Evolutionary conservation across 2,888 invertebrate species (phyloP).

Genomic region (Mimas tiliae): DNA sequence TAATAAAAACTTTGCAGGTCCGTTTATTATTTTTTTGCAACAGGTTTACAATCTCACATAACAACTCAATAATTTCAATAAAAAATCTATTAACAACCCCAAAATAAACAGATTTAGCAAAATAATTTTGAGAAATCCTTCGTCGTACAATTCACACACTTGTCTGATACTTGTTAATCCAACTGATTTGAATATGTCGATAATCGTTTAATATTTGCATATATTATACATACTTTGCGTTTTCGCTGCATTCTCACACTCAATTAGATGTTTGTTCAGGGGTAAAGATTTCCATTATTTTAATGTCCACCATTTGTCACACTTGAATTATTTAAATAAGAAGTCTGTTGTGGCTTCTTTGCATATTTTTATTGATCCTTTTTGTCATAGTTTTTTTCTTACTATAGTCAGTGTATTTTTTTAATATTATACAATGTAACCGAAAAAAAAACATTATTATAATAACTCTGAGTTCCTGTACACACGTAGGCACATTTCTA

Average conservation of each 20-base stretch:
- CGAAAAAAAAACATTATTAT: too few relatives aligned
- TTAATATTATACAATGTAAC: too few relatives aligned
- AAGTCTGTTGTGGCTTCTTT: not conserved
- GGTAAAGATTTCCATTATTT: slow-evolving; percentile 63
- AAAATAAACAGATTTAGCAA: slow-evolving; percentile 25
- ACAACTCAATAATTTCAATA: slow-evolving; percentile 23
- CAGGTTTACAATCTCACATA: not conserved
- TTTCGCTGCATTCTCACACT: slow-evolving; percentile 58
- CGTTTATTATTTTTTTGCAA: not conserved
- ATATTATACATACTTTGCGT: slow-evolving; percentile 40
- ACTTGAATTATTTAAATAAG: slow-evolving; percentile 77
- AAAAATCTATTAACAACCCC: slow-evolving; percentile 21
- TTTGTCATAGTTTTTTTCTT: not conserved
- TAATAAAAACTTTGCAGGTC: too few relatives aligned
- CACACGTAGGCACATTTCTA: too few relatives aligned
- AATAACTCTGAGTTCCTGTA: too few relatives aligned
- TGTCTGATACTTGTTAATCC: slow-evolving; percentile 48
- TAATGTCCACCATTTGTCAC: slow-evolving; percentile 67
- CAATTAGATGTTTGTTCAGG: slow-evolving; percentile 67
- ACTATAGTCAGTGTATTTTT: too few relatives aligned
- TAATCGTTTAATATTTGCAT: slow-evolving; percentile 55
- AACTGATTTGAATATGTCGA: slow-evolving; percentile 65
- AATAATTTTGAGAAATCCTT: slow-evolving; percentile 60
- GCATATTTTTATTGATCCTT: not conserved
- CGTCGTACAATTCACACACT: slow-evolving; percentile 66